Conservation (phyloP, 1,140 invertebrate species). For the Bicyclus anynana region DNA sequence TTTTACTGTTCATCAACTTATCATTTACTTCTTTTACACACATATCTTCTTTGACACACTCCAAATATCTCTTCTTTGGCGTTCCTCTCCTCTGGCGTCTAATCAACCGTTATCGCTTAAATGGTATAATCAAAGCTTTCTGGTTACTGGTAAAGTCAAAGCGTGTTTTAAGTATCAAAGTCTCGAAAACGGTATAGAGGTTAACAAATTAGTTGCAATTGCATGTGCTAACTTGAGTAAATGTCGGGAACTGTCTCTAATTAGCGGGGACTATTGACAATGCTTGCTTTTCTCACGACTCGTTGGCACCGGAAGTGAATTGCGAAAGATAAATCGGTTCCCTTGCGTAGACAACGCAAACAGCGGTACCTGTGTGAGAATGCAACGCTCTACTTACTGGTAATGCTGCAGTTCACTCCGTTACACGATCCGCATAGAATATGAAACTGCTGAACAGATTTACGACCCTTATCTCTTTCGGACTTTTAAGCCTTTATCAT, state of each 20-base stretch:
- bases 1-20: too few species aligned
- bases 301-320: slow-evolving; percentile 44
- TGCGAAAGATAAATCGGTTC: slow-evolving; percentile 52
- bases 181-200: background rate
- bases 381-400: slow-evolving; percentile 58
- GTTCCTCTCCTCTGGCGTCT: too few species aligned
- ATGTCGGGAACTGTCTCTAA: slow-evolving; percentile 20
- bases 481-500: background rate
- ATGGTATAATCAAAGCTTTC: too few species aligned
- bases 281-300: slow-evolving; percentile 36
- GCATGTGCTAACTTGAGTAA: slow-evolving; percentile 1
- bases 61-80: too few species aligned
- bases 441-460: slow-evolving; percentile 25
- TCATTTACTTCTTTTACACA: too few species aligned
- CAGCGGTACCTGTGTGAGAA: slow-evolving; percentile 62
- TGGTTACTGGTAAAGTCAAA: too few species aligned
- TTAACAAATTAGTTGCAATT: slow-evolving; percentile 4
- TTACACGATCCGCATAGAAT: slow-evolving; percentile 29
- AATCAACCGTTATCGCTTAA: too few species aligned
- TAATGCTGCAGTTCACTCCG: slow-evolving; percentile 17
- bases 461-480: slow-evolving; percentile 12
- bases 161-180: too few species aligned
- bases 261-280: slow-evolving; percentile 17
- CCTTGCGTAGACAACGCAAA: slow-evolving; percentile 50
- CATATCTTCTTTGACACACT: too few species aligned